A percentile compares a stretch with the other conserved stretches of the same genome.
These are phyloP conservation scores for Gouania willdenowi DNA, from an alignment of 2,797 vertebrate species.

Conservation along the genomic window DNA sequence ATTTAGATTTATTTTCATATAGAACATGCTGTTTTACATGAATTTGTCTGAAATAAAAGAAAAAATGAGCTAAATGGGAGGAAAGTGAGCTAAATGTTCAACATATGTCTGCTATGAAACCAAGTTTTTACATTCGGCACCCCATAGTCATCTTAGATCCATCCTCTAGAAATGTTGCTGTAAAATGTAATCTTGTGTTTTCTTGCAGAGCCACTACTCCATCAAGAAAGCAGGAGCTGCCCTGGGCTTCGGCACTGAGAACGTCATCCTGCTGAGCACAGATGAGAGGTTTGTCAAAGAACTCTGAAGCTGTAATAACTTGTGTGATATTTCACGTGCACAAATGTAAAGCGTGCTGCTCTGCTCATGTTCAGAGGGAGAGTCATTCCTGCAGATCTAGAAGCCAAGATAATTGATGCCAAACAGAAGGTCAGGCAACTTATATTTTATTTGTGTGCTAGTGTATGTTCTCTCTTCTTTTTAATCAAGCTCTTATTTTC, in stretches of 20 bases:
- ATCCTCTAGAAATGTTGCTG: background rate
- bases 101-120: too few species aligned
- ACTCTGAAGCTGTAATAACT: too few species aligned
- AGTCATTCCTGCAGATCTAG: conserved; percentile 95
- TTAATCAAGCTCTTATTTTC: background rate
- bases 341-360: background rate
- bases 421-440: conserved; percentile 96
- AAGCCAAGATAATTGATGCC: conserved; percentile 90
- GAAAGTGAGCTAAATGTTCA: too few species aligned
- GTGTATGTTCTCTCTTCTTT: background rate
- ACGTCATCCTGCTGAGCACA: conserved; percentile 93
- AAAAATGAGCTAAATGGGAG: too few species aligned
- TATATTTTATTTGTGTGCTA: too few species aligned
- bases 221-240: conserved; percentile 97
- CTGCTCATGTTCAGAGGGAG: conserved; percentile 80
- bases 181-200: too few species aligned
- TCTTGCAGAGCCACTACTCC: conserved; percentile 98
- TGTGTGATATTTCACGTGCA: too few species aligned
- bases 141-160: background rate
- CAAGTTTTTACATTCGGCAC: too few species aligned
- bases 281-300: conserved; percentile 82
- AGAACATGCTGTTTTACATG: too few species aligned
- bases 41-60: too few species aligned
- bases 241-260: conserved; percentile 94
- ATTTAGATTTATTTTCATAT: too few species aligned